Evolutionary conservation across 2,888 invertebrate genomes (phyloP).

Genomic region (Latrodectus elegans): DNA sequence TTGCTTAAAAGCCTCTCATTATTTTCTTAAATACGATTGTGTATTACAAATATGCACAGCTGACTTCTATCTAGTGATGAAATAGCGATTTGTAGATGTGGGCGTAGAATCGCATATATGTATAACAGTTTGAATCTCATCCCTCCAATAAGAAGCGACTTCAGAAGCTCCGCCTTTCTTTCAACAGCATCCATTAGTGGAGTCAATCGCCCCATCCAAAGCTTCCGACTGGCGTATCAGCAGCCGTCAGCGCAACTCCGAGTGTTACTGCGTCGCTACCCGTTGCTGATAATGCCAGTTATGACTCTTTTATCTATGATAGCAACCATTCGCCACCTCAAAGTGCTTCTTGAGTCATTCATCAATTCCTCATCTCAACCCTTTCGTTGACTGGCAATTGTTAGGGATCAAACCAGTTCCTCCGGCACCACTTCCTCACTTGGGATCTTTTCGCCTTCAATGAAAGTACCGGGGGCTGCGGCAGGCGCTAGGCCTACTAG

Average conservation of each 20-base stretch:
- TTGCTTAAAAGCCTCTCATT: too few relatives aligned
- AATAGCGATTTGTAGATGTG: slow-evolving; percentile 46
- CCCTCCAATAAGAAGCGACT: slow-evolving; percentile 31
- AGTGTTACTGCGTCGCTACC: slow-evolving; percentile 2
- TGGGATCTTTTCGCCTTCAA: neutral
- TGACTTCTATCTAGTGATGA: slow-evolving; percentile 3
- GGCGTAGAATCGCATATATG: slow-evolving; percentile 38
- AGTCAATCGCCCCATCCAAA: slow-evolving; percentile 13
- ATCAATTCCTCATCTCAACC: slow-evolving; percentile 7
- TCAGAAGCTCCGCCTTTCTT: slow-evolving; percentile 21
- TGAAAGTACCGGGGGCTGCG: neutral
- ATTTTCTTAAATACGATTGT: too few relatives aligned
- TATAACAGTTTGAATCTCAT: slow-evolving; percentile 49
- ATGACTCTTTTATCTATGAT: slow-evolving; percentile 18
- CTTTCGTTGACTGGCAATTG: neutral
- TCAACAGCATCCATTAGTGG: slow-evolving; percentile 39
- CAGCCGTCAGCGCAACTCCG: slow-evolving; percentile 10
- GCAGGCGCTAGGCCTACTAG: slow-evolving; percentile 17
- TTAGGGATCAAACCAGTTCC: neutral
- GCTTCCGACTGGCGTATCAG: slow-evolving; percentile 45
- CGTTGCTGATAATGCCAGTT: slow-evolving; percentile 22
- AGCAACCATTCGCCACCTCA: slow-evolving; percentile 8
- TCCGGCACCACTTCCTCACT: too few relatives aligned
- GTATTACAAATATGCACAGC: too few relatives aligned
- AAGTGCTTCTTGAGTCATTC: slow-evolving; percentile 24